These are phyloP conservation scores for Gymnobelideus leadbeateri DNA, from an alignment of 2,113 vertebrate genomes.

Conservation along the genomic window DNA sequence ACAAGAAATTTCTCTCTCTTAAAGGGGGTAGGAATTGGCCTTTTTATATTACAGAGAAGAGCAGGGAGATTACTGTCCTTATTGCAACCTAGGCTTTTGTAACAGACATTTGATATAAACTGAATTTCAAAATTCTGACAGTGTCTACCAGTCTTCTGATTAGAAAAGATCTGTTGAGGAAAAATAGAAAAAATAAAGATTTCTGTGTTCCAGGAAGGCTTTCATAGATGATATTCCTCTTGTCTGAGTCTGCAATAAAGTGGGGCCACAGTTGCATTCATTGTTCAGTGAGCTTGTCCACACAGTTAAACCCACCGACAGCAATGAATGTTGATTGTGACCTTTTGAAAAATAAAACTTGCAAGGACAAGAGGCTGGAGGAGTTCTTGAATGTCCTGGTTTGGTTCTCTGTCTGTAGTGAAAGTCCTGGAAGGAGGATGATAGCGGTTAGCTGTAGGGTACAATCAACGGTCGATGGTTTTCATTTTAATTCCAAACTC, in stretches of 20 bases:
- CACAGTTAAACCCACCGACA: slow-evolving; percentile 99
- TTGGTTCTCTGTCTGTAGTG: slow-evolving; percentile 76
- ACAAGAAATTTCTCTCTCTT: neutral
- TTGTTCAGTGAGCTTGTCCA: slow-evolving; percentile 99
- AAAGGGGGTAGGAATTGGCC: neutral
- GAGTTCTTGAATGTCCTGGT: slow-evolving; percentile 45
- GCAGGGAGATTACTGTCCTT: neutral
- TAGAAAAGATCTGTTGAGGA: neutral
- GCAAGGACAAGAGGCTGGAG: slow-evolving; percentile 59
- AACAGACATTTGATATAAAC: fast-evolving
- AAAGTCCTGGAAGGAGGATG: slow-evolving; percentile 77
- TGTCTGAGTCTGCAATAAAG: slow-evolving; percentile 81
- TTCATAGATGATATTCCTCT: slow-evolving; percentile 55
- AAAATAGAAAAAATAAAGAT: neutral
- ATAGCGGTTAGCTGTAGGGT: slow-evolving; percentile 92
- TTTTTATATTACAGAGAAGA: neutral
- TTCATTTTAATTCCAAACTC: slow-evolving; percentile 96
- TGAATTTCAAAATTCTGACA: neutral
- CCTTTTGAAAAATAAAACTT: slow-evolving; percentile 87
- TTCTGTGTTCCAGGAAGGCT: slow-evolving; percentile 5
- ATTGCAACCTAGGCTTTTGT: neutral
- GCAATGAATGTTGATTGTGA: slow-evolving; percentile 99
- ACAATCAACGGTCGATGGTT: slow-evolving; percentile 99
- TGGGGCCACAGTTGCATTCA: slow-evolving; percentile 99
- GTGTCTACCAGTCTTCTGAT: neutral